These are phyloP conservation scores for Prionchulus punctatus DNA, from an alignment of 2,888 invertebrate species.

Conservation along the genomic window DNA sequence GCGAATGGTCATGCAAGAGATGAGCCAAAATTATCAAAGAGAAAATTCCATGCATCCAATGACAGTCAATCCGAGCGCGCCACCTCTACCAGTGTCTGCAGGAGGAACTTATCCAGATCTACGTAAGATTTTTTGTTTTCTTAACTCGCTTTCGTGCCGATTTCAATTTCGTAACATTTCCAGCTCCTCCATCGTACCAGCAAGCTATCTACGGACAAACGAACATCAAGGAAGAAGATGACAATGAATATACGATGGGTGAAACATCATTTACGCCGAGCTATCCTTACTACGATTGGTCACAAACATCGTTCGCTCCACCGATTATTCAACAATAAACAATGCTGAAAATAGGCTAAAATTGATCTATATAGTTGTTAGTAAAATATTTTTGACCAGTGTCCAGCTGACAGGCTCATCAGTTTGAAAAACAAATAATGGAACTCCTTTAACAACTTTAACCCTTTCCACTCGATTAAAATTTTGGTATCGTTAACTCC, in stretches of 20 bases:
- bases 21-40: not conserved
- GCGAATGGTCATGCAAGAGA: not conserved
- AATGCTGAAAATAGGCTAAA: too few species aligned
- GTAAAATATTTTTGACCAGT: too few species aligned
- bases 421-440: too few species aligned
- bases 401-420: too few species aligned
- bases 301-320: too few species aligned
- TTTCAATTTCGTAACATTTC: constrained; percentile 3
- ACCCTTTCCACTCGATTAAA: too few species aligned
- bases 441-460: too few species aligned
- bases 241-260: constrained; percentile 26
- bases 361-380: too few species aligned
- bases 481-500: too few species aligned
- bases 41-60: not conserved
- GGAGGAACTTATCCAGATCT: not conserved
- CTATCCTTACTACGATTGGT: constrained; percentile 29
- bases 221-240: constrained; percentile 25
- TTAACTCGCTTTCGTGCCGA: too few species aligned
- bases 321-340: too few species aligned
- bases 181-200: constrained; percentile 30
- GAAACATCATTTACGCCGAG: constrained; percentile 24
- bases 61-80: not conserved
- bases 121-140: not conserved
- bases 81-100: not conserved
- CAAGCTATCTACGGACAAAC: constrained; percentile 22